Conservation (phyloP, 2,888 invertebrate species). For the Trisateles emortualis region DNA sequence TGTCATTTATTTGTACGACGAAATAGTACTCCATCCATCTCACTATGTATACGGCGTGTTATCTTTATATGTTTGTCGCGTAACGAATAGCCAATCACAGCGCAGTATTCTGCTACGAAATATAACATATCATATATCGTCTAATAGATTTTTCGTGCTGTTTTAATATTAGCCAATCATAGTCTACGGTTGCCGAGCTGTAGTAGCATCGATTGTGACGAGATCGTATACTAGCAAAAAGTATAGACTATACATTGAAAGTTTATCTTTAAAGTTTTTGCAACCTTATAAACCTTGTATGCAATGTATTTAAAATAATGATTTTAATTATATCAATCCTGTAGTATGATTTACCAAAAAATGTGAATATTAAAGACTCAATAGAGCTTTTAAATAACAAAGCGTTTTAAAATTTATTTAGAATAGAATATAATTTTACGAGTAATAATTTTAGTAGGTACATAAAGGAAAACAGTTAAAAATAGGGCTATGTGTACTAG, state of each 20-base stretch:
- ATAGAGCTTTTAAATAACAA: too few species aligned
- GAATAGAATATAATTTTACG: too few species aligned
- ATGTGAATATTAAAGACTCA: too few species aligned
- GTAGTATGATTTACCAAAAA: neutral
- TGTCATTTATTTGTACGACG: conserved; percentile 85
- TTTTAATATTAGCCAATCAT: conserved; percentile 47
- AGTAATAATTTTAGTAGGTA: too few species aligned
- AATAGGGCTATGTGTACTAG: too few species aligned
- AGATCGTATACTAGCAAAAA: conserved; percentile 21
- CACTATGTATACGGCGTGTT: conserved; percentile 47
- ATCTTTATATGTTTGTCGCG: conserved; percentile 49
- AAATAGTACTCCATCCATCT: conserved; percentile 68
- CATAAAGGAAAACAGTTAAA: too few species aligned
- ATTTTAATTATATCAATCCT: neutral
- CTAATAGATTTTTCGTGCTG: conserved; percentile 38
- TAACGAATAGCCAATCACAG: conserved; percentile 46
- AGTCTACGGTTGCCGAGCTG: conserved; percentile 25
- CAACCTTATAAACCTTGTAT: conserved; percentile 14
- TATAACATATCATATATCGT: conserved; percentile 29
- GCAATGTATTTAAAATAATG: conserved; percentile 5
- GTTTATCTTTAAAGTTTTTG: conserved; percentile 1
- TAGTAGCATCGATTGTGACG: conserved; percentile 46
- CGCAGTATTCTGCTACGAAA: conserved; percentile 31
- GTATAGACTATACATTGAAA: conserved; percentile 25
- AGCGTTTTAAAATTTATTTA: too few species aligned